These are phyloP conservation scores for Barnardius zonarius DNA, from an alignment of 2,113 vertebrate species.

Conservation along the genomic window DNA sequence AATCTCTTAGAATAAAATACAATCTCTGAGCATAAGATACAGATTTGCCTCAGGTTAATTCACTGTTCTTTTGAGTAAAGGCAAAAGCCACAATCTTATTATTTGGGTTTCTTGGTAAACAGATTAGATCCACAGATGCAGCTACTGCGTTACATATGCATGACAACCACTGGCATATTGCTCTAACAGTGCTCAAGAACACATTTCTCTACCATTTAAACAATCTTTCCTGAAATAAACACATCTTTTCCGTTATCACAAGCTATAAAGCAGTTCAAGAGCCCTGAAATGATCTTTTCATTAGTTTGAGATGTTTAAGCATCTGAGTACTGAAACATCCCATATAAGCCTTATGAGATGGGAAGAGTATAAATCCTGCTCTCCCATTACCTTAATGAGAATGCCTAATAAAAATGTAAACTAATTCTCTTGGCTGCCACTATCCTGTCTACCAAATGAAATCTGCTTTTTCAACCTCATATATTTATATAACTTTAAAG, in stretches of 20 bases:
- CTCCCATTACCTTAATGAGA: slow-evolving; percentile 41
- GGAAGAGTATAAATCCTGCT: slow-evolving; percentile 30
- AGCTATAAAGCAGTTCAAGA: slow-evolving; percentile 53
- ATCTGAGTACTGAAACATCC: slow-evolving; percentile 30
- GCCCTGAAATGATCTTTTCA: slow-evolving; percentile 60
- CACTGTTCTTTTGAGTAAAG: not conserved
- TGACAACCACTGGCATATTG: not conserved
- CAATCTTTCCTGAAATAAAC: slow-evolving; percentile 48
- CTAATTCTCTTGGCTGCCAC: slow-evolving; percentile 23
- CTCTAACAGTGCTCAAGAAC: slow-evolving; percentile 1
- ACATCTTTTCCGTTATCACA: slow-evolving; percentile 27
- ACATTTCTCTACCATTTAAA: slow-evolving; percentile 42
- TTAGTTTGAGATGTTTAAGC: slow-evolving; percentile 50
- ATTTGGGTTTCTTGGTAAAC: slow-evolving; percentile 10
- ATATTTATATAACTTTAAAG: slow-evolving; percentile 35
- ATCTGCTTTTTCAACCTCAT: slow-evolving; percentile 10
- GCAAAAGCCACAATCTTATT: not conserved
- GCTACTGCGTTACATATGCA: not conserved
- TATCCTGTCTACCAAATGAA: not conserved
- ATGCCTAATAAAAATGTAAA: slow-evolving; percentile 59
- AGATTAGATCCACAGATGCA: slow-evolving; percentile 17
- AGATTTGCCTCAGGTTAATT: slow-evolving; percentile 32
- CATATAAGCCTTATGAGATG: slow-evolving; percentile 28
- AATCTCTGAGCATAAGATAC: not conserved
- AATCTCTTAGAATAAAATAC: not conserved